These are phyloP conservation scores for Herpailurus yagouaroundi DNA, from an alignment of 2,113 vertebrate genomes.

Conservation along the genomic window DNA sequence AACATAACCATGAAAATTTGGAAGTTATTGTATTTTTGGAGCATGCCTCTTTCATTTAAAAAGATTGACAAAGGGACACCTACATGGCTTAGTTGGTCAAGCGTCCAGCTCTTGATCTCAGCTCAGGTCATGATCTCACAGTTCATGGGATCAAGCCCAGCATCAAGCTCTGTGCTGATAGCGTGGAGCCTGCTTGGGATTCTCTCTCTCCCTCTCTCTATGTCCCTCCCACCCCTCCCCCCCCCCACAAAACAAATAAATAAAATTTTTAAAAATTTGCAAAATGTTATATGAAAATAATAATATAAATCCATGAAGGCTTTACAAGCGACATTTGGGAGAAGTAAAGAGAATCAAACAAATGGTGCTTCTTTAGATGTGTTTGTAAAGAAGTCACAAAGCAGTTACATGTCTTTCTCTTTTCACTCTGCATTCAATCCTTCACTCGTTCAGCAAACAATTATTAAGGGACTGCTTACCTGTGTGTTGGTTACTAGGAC, in stretches of 20 bases:
- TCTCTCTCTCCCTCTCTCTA: too few relatives aligned
- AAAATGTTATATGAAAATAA: background rate
- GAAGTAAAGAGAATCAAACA: background rate
- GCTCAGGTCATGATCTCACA: too few relatives aligned
- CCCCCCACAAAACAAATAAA: too few relatives aligned
- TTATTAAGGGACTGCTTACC: background rate
- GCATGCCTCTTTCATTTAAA: background rate
- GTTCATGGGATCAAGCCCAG: too few relatives aligned
- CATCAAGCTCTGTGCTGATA: too few relatives aligned
- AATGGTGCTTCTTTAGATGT: background rate
- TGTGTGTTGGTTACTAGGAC: background rate
- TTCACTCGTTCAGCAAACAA: background rate
- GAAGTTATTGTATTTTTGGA: background rate
- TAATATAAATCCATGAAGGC: background rate
- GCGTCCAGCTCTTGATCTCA: too few relatives aligned
- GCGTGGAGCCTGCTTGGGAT: too few relatives aligned
- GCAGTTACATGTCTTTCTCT: background rate
- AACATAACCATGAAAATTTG: background rate
- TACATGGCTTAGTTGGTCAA: too few relatives aligned
- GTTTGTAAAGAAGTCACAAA: background rate
- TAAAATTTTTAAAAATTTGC: background rate
- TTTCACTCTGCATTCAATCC: background rate
- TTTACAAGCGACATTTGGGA: background rate
- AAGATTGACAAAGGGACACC: background rate
- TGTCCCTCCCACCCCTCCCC: too few relatives aligned